A percentile compares a stretch with the other conserved stretches of the same genome.
Conservation (phyloP, 2,113 vertebrate genomes). For the Psammodynastes pulverulentus region DNA sequence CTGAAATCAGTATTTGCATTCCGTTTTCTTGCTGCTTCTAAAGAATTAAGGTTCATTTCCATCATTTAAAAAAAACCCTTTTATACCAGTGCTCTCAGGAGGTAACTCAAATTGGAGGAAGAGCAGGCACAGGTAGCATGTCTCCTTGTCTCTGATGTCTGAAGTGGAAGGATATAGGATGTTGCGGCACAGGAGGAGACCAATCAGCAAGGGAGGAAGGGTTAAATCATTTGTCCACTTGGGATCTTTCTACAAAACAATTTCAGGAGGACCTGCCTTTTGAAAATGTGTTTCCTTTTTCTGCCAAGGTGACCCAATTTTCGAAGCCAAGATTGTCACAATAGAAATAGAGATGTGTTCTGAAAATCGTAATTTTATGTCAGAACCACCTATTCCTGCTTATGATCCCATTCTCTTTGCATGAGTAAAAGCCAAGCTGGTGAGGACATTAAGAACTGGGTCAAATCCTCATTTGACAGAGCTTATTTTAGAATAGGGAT, state of each 20-base stretch:
- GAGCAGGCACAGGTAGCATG: not conserved
- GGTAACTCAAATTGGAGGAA: not conserved
- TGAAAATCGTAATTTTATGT: no score
- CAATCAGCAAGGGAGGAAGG: not conserved
- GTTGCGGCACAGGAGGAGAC: not conserved
- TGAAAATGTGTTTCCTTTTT: not conserved
- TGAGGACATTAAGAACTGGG: not conserved
- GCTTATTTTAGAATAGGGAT: not conserved
- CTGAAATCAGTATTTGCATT: not conserved
- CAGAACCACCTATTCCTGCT: not conserved
- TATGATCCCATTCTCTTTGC: not conserved
- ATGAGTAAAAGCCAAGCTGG: not conserved
- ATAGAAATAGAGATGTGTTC: not conserved
- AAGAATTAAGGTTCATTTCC: not conserved
- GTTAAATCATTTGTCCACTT: not conserved
- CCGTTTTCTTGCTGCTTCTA: not conserved
- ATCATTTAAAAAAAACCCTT: not conserved
- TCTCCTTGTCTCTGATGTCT: not conserved
- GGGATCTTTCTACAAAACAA: not conserved
- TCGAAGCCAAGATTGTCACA: not conserved
- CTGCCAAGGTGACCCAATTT: not conserved
- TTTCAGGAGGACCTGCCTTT: not conserved
- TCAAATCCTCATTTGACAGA: not conserved
- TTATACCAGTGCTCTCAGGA: not conserved
- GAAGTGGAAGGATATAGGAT: not conserved